A percentile compares a stretch with the other conserved stretches of the same genome.
These are phyloP conservation scores for Eurosta solidaginis DNA, from an alignment of 1,140 invertebrate genomes.

Conservation along the genomic window DNA sequence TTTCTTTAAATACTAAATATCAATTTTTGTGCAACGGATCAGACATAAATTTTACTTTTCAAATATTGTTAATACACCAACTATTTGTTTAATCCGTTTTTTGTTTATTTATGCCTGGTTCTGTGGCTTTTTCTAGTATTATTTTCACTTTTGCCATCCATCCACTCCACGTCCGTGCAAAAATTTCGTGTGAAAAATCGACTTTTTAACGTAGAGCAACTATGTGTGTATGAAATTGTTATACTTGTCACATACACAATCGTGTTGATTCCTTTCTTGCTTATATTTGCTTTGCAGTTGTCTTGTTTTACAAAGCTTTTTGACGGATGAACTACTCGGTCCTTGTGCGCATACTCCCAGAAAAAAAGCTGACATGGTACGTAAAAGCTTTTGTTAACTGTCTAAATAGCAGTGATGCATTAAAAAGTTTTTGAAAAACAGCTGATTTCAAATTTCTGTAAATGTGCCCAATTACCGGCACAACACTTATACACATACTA, in stretches of 20 bases:
- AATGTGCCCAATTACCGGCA: not conserved
- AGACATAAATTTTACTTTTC: not conserved
- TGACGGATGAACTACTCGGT: not conserved
- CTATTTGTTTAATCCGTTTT: not conserved
- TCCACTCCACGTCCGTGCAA: not conserved
- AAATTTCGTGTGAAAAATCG: conserved; percentile 25
- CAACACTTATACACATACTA: not conserved
- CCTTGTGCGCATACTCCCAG: not conserved
- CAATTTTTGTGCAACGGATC: not conserved
- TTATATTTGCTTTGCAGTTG: conserved; percentile 12
- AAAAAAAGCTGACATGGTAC: not conserved
- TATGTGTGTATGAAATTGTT: conserved; percentile 22
- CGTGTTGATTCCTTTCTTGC: conserved; percentile 20
- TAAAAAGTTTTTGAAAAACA: not conserved
- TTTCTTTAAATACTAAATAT: conserved; percentile 11
- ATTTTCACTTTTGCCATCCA: conserved; percentile 23
- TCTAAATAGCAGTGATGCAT: conserved; percentile 7
- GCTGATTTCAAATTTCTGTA: not conserved
- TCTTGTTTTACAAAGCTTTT: conserved; percentile 16
- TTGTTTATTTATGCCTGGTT: conserved; percentile 24
- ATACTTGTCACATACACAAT: conserved; percentile 21
- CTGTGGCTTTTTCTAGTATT: conserved; percentile 1
- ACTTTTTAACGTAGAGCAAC: conserved; percentile 20
- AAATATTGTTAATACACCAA: not conserved
- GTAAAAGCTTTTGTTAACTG: not conserved